Conservation (phyloP, 2,113 vertebrate species). For the Callorhinus ursinus region DNA sequence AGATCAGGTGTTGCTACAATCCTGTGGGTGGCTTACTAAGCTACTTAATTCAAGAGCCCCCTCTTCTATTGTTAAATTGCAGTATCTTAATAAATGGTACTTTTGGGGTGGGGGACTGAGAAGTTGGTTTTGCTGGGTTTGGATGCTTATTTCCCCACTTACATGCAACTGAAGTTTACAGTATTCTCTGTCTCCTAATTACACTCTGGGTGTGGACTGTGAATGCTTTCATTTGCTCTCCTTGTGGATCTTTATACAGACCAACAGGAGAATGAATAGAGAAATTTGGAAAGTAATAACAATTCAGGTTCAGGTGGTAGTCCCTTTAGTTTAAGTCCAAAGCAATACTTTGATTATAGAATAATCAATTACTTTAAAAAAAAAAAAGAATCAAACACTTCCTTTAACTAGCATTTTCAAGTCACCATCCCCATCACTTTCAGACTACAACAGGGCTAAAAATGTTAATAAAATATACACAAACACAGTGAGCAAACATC, state of each 20-base stretch:
- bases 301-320: neutral
- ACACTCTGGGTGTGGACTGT: neutral
- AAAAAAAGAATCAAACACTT: neutral
- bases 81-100: neutral
- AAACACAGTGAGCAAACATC: neutral
- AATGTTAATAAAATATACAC: neutral
- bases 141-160: neutral
- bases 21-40: neutral
- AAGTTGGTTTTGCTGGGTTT: neutral
- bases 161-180: neutral
- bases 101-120: fast-evolving
- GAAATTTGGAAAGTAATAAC: neutral
- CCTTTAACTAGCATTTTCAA: neutral
- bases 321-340: neutral
- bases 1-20: neutral
- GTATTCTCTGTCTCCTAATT: neutral
- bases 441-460: neutral
- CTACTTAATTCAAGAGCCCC: neutral
- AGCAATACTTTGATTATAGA: neutral
- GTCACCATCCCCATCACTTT: neutral
- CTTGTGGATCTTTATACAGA: neutral
- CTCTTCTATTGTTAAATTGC: neutral
- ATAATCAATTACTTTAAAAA: neutral
- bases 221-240: neutral
- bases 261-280: neutral